Base-by-base conservation (phyloP, 2,888 invertebrate species). In the Dryomyza anilis region DNA sequence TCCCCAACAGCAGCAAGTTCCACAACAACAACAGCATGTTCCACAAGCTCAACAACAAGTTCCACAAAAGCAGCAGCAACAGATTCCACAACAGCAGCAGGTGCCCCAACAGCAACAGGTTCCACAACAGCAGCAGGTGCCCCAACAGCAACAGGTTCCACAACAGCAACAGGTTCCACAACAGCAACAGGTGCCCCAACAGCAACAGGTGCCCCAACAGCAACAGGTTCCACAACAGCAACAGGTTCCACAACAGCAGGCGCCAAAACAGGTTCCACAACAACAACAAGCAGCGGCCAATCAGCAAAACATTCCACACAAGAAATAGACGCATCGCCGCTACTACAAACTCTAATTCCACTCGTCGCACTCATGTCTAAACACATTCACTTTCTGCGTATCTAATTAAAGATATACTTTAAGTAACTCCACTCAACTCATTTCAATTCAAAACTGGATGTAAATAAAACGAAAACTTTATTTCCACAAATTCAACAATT, bases 261-360 rank as follows among this genome's bases (percentile, higher is more conserved):
- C 58, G 14, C 63, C 46, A 19, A 70, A 64, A 10, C 62, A 61
- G 46, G 55, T 67, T 19, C 63, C 70, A 67, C 66, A 64, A 46
- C 59, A 64, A 29, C 46, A 55, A 10, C 50, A 43, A 55, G 23
- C 46, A 3, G 45, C 43, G 12, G 55, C 39, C n/a, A 48, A 43
- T 29, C 50, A 61, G 23, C 61, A 25, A 69, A 70, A 68, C 73
- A 75, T 72, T 75, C 73, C 72, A 56, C 48, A 53, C 36, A 64
- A 50, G 33, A 60, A 67, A 33, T 66, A 65, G 63, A 50, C 14
- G 19, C 12, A 45, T 12, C 36, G 46, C n/a, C 16, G 46, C 19
- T 52, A n/a, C n/a, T n/a, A n/a, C 16, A 7, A 25, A 52, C 23
- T 52, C n/a, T 52, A 29, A 52, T 52, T 52, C 23, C n/a, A 52